Conservation (phyloP, 2,113 vertebrate species). For the Zingel zingel region DNA sequence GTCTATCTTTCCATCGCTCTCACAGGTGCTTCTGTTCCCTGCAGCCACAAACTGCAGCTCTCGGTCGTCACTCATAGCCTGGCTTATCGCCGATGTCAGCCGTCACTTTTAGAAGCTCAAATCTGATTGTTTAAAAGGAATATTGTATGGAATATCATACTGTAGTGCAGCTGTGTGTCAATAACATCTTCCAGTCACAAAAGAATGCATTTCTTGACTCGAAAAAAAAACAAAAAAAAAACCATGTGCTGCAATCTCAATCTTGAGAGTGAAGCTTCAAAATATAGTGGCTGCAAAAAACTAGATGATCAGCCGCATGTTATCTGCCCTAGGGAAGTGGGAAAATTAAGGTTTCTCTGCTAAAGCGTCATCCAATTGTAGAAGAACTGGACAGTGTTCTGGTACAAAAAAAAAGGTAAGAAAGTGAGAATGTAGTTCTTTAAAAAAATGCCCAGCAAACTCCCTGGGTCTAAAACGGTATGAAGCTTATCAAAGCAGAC, state of each 20-base stretch:
- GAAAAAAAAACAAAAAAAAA: background rate
- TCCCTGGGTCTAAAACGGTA: background rate
- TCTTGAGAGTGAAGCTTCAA: background rate
- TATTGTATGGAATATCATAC: background rate
- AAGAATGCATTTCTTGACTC: background rate
- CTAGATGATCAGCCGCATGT: background rate
- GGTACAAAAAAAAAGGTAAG: background rate
- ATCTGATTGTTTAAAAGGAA: slow-evolving; percentile 3
- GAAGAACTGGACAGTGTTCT: background rate
- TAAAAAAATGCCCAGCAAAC: background rate
- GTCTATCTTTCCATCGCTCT: background rate
- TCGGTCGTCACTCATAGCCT: background rate
- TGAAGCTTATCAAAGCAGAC: background rate
- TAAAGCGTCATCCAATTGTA: background rate
- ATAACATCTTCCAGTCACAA: background rate
- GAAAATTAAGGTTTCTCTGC: background rate
- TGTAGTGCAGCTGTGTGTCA: background rate
- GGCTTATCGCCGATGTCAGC: slow-evolving; percentile 18
- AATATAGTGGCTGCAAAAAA: background rate
- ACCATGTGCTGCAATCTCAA: background rate
- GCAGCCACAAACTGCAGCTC: background rate
- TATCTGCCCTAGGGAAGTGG: background rate
- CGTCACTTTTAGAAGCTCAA: slow-evolving; percentile 6
- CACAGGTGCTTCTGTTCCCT: background rate
- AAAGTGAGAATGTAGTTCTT: background rate